phyloP scores from a whole-genome alignment of 2,888 invertebrate genomes.

The Cephus sareptanus region DNA sequence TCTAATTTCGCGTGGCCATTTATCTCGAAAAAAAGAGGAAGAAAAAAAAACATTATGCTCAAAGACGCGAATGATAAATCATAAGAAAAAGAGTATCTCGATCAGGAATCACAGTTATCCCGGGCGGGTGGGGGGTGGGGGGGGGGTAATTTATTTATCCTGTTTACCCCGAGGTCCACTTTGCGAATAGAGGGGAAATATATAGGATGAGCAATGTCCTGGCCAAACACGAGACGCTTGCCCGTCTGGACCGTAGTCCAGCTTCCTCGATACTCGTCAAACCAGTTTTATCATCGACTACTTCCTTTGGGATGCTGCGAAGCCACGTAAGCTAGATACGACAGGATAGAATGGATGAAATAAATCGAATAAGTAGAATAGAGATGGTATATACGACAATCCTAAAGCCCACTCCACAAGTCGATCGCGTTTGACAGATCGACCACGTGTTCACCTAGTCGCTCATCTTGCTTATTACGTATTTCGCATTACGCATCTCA shows the following conservation, averaged over 20 bases:
- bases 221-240: slow-evolving; percentile 40
- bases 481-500: not conserved
- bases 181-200: no score
- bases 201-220: slow-evolving; percentile 17
- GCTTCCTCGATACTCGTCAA: slow-evolving; percentile 59
- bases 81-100: no score
- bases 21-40: no score
- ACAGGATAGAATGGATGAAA: not conserved
- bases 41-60: no score
- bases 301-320: slow-evolving; percentile 41
- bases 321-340: slow-evolving; percentile 4
- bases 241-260: slow-evolving; percentile 43
- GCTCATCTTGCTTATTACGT: not conserved
- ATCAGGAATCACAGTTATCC: no score
- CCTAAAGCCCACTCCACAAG: not conserved
- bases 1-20: no score
- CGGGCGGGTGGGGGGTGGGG: no score
- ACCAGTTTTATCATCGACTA: slow-evolving; percentile 63
- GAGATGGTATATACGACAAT: not conserved
- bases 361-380: slow-evolving; percentile 10
- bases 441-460: not conserved
- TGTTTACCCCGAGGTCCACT: no score
- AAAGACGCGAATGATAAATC: no score
- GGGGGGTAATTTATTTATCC: no score
- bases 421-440: not conserved